These are phyloP conservation scores for Malaclemys terrapin DNA, from an alignment of 2,113 vertebrate genomes.

Conservation along the genomic window DNA sequence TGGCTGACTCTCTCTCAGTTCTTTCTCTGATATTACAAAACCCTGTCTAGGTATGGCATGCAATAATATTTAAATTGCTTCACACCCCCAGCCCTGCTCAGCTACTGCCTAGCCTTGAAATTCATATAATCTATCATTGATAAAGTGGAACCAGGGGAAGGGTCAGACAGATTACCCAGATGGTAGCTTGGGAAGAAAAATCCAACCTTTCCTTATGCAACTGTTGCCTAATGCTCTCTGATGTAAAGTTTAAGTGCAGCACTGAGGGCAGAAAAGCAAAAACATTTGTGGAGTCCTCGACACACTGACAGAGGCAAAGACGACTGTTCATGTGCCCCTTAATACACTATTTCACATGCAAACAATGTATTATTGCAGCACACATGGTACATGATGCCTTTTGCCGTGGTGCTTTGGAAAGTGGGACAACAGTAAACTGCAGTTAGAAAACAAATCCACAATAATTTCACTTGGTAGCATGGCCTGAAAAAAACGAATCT, in stretches of 20 bases:
- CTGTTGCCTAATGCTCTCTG: constrained; percentile 45
- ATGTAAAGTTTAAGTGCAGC: constrained; percentile 34
- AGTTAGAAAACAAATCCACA: background rate
- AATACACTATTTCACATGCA: background rate
- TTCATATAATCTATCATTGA: constrained; percentile 67
- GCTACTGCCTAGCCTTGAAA: constrained; percentile 64
- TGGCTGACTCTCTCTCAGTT: constrained; percentile 55
- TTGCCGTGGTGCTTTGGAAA: background rate
- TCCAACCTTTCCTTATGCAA: constrained; percentile 39
- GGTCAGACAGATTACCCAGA: constrained; percentile 69
- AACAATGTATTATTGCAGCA: background rate
- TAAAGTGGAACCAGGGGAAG: constrained; percentile 71
- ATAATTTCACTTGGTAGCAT: background rate
- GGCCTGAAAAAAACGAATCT: constrained; percentile 31
- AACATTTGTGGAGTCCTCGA: background rate
- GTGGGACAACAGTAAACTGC: background rate
- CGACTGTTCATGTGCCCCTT: background rate
- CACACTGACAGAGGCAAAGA: background rate
- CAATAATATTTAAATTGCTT: constrained; percentile 54
- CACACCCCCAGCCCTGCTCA: constrained; percentile 43
- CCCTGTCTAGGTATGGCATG: constrained; percentile 2
- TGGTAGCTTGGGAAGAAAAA: constrained; percentile 51
- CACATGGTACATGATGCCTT: background rate
- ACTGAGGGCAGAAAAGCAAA: constrained; percentile 18
- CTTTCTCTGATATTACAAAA: constrained; percentile 35